Base-by-base conservation (phyloP, 1,140 invertebrate species). In the Drosophila azteca region DNA sequence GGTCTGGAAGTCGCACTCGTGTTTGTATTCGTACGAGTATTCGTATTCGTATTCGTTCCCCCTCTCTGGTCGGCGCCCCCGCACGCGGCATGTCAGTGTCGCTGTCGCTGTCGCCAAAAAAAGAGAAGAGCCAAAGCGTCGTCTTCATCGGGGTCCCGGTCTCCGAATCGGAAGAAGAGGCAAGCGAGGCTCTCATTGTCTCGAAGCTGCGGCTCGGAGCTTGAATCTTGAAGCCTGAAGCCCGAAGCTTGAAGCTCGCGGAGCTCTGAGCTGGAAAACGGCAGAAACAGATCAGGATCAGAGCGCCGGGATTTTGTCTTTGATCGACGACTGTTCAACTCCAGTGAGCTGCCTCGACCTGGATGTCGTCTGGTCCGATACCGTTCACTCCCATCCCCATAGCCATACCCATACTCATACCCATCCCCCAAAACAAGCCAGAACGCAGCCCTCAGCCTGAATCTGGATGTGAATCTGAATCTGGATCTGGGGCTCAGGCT, bases 251-350 rank as follows among this genome's bases (percentile, higher is more conserved):
- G 31, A 35, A 9, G 31, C 46, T 54, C 45, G 31, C 44, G 51
- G 55, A 55, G 66, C 66, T 69, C 31, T 69, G 67, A 69, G 64
- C 67, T 69, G 67, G 64, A 69, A 69, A 69, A 58, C 64, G 49
- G 31, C 64, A 31, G 24, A 26, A 26, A 26, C 24, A 26, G 64
- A 62, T 62, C 60, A 29, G 57, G 57, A 59, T 59, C 57, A 39
- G 50, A 46, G 51, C n/a, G 72, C 71, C 82, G 82, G 69, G 82
- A 75, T 74, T 78, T 85, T 78, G 83, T 81, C 82, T 85, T 85
- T 85, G 82, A 85, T 85, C 82, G 82, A 85, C 82, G 76, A 84
- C 80, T 75, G 82, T 75, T 78, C 70, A 85, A 80, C 76, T 80
- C 66, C 76, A 63, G 59, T 52, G 71, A 58, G 64, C 68, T 57